These are phyloP conservation scores for Athrips mouffetella DNA, from an alignment of 2,888 invertebrate species.

Conservation along the genomic window DNA sequence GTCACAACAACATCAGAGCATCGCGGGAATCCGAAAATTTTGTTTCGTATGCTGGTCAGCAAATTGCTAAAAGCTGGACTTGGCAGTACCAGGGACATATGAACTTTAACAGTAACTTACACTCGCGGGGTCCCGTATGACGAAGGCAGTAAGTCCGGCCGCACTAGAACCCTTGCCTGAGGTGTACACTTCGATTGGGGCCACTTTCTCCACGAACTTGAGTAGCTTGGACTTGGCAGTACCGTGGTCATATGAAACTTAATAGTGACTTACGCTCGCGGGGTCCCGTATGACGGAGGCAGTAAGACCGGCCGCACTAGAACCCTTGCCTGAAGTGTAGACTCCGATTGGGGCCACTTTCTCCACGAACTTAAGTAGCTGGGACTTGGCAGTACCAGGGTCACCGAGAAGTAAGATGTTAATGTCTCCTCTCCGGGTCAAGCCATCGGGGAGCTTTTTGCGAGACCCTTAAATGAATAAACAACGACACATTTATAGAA, in stretches of 20 bases:
- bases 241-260: slow-evolving; percentile 87
- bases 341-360: slow-evolving; percentile 95
- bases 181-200: slow-evolving; percentile 97
- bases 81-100: no score
- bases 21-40: no score
- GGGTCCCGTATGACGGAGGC: slow-evolving; percentile 98
- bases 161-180: slow-evolving; percentile 99
- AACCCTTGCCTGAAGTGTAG: slow-evolving; percentile 99
- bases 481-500: no score
- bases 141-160: slow-evolving; percentile 98
- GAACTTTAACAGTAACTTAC: slow-evolving; percentile 79
- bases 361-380: slow-evolving; percentile 97
- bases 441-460: slow-evolving; percentile 94
- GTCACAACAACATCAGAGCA: no score
- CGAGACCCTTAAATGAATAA: slow-evolving; percentile 78
- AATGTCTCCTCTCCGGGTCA: slow-evolving; percentile 97
- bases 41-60: no score
- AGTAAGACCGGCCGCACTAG: slow-evolving; percentile 98
- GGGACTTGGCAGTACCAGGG: slow-evolving; percentile 99
- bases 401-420: slow-evolving; percentile 97
- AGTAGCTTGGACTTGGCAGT: slow-evolving; percentile 99
- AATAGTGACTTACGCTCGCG: slow-evolving; percentile 81
- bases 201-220: slow-evolving; percentile 96
- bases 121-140: slow-evolving; percentile 93
- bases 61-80: no score